phyloP scores from a whole-genome alignment of 2,888 invertebrate species.

The Pristionchus entomophagus region DNA sequence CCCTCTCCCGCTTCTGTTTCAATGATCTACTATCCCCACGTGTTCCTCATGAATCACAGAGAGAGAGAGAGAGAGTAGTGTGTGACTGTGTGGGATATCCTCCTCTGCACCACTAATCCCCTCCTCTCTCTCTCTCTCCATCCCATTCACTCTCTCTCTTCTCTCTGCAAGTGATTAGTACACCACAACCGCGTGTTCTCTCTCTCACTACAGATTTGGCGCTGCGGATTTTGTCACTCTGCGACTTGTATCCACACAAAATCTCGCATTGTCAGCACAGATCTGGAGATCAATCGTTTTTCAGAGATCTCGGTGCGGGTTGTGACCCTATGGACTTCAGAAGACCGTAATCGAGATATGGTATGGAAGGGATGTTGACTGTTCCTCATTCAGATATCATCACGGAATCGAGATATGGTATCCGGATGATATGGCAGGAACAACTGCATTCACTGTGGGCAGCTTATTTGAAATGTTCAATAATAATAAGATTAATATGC shows the following conservation, averaged over 20 bases:
- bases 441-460: not conserved
- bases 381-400: too few species aligned
- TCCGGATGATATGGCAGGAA: conserved; percentile 20
- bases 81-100: not conserved
- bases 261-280: not conserved
- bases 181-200: not conserved
- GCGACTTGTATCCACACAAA: not conserved
- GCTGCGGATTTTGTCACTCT: not conserved
- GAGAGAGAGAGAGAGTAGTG: not conserved
- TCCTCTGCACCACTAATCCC: not conserved
- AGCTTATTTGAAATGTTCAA: not conserved
- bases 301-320: conserved; percentile 22
- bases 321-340: conserved; percentile 44
- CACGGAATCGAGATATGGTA: conserved; percentile 47
- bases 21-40: not conserved
- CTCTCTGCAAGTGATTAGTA: not conserved
- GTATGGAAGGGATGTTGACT: too few species aligned
- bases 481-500: not conserved
- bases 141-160: not conserved
- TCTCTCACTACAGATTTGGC: not conserved
- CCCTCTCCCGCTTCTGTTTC: not conserved
- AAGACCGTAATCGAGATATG: conserved; percentile 35
- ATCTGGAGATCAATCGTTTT: not conserved
- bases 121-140: not conserved
- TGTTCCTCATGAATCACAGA: not conserved